These are phyloP conservation scores for Myrmophylax atrothorax DNA, from an alignment of 2,113 vertebrate genomes.

Conservation along the genomic window DNA sequence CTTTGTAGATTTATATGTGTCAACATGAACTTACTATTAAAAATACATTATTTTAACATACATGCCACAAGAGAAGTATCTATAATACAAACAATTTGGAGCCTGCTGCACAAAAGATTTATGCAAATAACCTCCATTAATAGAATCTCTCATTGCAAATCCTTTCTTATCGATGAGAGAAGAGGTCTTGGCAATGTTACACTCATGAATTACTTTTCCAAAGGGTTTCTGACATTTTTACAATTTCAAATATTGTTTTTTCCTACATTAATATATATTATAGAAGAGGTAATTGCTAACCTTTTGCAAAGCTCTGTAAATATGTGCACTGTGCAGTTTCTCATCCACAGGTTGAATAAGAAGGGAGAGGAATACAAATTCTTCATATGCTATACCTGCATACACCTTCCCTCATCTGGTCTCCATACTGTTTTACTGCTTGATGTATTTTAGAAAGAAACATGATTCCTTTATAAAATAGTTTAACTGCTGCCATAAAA, in stretches of 20 bases:
- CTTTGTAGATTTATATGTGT: not conserved
- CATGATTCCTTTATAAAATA: not conserved
- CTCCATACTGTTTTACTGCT: not conserved
- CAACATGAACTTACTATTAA: not conserved
- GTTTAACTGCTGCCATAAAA: not conserved
- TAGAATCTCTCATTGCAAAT: slow-evolving; percentile 27
- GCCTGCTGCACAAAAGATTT: not conserved
- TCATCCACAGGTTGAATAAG: not conserved
- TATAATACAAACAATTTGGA: not conserved
- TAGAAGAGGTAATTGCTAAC: not conserved
- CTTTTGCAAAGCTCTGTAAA: not conserved
- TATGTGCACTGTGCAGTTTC: not conserved
- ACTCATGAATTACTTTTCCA: not conserved
- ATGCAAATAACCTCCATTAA: slow-evolving; percentile 13
- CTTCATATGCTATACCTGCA: not conserved
- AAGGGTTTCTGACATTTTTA: not conserved
- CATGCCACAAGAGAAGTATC: not conserved
- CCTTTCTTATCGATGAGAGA: not conserved
- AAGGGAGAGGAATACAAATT: not conserved
- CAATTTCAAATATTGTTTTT: not conserved
- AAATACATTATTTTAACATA: not conserved
- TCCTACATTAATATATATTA: not conserved
- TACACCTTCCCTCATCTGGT: not conserved
- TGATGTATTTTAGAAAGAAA: not conserved
- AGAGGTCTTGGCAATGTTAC: not conserved